Conservation (phyloP, 2,888 invertebrate genomes). For the Drosophila birchii region DNA sequence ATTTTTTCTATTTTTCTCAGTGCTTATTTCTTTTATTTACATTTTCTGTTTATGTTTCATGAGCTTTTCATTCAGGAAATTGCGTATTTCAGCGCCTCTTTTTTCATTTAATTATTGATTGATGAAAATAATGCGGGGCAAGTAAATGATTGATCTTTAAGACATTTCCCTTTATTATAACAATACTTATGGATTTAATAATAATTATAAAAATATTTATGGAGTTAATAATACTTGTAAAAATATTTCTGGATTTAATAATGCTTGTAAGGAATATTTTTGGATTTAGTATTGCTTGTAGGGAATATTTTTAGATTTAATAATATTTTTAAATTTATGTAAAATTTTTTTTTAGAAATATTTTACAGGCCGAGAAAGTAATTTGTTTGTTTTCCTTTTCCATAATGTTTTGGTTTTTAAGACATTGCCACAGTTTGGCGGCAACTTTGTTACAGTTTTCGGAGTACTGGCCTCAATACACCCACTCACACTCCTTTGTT, state of each 20-base stretch:
- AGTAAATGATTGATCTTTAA: conserved; percentile 10
- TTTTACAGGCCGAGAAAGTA: background rate
- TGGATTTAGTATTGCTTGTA: background rate
- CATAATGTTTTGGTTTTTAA: background rate
- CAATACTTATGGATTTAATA: background rate
- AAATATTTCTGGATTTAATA: background rate
- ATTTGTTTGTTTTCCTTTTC: background rate
- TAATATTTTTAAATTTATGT: background rate
- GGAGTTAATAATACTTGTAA: background rate
- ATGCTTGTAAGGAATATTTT: background rate
- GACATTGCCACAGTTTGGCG: background rate
- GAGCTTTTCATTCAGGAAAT: conserved; percentile 24
- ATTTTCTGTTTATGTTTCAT: conserved; percentile 1
- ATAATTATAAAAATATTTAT: background rate
- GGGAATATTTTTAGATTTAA: background rate
- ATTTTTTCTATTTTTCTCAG: background rate
- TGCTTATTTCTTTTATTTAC: conserved; percentile 4
- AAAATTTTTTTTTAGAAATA: background rate
- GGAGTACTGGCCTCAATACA: conserved; percentile 8
- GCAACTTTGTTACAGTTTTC: conserved; percentile 2
- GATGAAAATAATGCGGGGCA: conserved; percentile 4
- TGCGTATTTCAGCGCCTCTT: conserved; percentile 38
- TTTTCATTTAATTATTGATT: conserved; percentile 13
- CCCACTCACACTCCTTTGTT: conserved; percentile 6
- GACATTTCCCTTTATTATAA: background rate